phyloP scores from a whole-genome alignment of 1,140 invertebrate genomes.

The Marisa cornuarietis region DNA sequence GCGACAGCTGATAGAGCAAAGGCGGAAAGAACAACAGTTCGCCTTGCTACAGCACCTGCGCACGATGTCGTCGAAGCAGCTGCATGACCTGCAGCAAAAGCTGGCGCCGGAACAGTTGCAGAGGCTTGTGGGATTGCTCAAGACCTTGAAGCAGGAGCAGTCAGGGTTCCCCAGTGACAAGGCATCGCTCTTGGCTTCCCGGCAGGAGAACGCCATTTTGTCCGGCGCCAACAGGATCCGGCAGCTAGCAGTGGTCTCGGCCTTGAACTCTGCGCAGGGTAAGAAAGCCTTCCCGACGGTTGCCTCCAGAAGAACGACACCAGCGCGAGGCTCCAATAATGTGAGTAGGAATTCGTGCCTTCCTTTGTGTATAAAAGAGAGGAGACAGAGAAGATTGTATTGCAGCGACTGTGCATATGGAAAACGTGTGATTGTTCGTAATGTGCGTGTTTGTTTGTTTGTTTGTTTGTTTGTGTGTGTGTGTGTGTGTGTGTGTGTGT shows the following conservation, averaged over 20 bases:
- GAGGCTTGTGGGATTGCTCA: constrained; percentile 10
- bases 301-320: no score
- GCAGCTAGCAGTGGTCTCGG: constrained; percentile 15
- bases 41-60: neutral
- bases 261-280: neutral
- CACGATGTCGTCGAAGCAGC: neutral
- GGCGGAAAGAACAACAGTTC: neutral
- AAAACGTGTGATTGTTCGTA: neutral
- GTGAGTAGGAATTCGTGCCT: no score
- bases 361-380: no score
- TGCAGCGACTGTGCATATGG: no score
- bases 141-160: constrained; percentile 1
- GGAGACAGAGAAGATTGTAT: no score
- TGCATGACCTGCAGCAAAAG: constrained; percentile 25
- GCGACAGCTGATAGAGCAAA: neutral
- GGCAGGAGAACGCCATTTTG: neutral
- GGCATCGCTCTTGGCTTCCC: neutral
- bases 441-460: neutral
- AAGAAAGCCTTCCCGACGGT: no score
- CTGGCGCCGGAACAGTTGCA: constrained; percentile 19
- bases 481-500: constrained; percentile 6
- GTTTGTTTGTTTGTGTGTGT: constrained; percentile 1
- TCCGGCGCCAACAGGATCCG: constrained; percentile 14
- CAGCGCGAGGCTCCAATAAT: no score
- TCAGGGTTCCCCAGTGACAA: neutral